Percentiles rank a stretch among this genome's conserved stretches.
phyloP scores from a whole-genome alignment of 2,113 vertebrate species.

The Serilophus lunatus region DNA sequence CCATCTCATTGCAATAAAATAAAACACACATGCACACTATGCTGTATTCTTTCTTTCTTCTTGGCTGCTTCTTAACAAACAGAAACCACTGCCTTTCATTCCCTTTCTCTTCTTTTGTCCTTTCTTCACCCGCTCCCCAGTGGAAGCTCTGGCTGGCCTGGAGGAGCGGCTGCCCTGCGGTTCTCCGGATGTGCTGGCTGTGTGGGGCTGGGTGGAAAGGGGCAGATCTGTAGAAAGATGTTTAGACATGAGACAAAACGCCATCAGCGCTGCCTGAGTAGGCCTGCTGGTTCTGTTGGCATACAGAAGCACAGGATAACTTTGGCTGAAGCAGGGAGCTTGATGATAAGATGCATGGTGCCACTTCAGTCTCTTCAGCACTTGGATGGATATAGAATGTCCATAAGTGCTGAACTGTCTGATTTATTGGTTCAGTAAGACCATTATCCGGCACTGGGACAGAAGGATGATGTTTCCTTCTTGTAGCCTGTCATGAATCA shows the following conservation, averaged over 20 bases:
- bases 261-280: not conserved
- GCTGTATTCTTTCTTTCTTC: constrained; percentile 23
- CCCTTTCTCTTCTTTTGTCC: not conserved
- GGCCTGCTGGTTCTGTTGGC: not conserved
- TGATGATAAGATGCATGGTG: not conserved
- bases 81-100: constrained; percentile 9
- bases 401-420: not conserved
- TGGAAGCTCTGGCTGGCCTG: not conserved
- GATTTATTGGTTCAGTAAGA: not conserved
- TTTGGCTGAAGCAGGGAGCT: not conserved
- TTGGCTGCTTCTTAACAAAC: not conserved
- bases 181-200: rapidly evolving
- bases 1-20: constrained; percentile 12
- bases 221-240: not conserved
- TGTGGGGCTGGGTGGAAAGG: not conserved
- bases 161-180: rapidly evolving
- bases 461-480: not conserved
- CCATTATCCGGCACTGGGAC: not conserved
- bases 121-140: not conserved
- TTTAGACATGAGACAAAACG: not conserved
- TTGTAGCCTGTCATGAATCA: not conserved
- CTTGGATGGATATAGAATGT: not conserved
- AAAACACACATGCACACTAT: not conserved
- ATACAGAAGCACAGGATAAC: not conserved
- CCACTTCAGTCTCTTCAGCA: not conserved